Evolutionary conservation across 2,888 invertebrate genomes (phyloP), one percentile per base, ranked within the genome.

Genomic region (Agrochola circellaris): DNA sequence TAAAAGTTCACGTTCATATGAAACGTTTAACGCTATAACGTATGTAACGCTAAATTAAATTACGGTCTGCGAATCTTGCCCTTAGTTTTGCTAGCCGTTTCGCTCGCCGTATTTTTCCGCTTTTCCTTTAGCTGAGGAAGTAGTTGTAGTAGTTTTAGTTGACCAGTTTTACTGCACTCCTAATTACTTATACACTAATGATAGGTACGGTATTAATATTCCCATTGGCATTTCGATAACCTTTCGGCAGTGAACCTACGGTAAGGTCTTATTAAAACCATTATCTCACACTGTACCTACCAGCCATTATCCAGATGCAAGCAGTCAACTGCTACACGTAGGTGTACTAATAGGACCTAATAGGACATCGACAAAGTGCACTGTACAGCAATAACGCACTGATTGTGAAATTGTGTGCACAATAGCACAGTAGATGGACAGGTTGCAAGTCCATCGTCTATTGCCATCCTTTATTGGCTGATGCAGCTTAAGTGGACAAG

Each of bases 351-450:
- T 56, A 34, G 65, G 51, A 65, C 56, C 34, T 71, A 80, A 80
- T 69, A 71, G 61, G 65, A 61, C 81, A 76, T 83, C 72, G 81
- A 51, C 84, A 73, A 81, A 70, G 68, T 84, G 85, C 84, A 85
- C 78, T 70, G 45, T 75, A 73, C 60, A 78, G 64, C 34, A 81
- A 84, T 85, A 77, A 75, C 82, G 75, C 73, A 85, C 75, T 84
- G 86, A 84, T 85, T 84, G 85, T 61, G 73, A 82, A 85, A 84
- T 83, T 84, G 77, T 75, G 38, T 60, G 70, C 70, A 84, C 84
- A 81, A 84, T 84, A 70, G 77, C 74, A 62, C 75, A 84, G 73
- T 73, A 75, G 70, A 84, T 58, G 65, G 73, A 26, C 70, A 77
- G 66, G 84, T 77, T 81, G 75, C 70, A 84, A 75, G 66, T 60